Base-by-base conservation (phyloP, 2,113 vertebrate genomes). In the Esox niger region DNA sequence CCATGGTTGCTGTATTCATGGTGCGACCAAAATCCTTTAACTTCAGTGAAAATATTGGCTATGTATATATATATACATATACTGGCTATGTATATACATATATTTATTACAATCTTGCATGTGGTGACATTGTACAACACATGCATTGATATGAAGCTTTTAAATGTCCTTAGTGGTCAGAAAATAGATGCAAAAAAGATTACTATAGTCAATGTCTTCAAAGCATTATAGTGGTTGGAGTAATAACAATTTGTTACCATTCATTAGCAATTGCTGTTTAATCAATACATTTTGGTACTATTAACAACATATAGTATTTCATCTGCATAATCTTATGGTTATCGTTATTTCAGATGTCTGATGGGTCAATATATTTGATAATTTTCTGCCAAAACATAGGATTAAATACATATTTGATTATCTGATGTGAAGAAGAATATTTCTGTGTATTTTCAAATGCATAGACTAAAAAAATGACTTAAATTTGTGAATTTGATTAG, bases 121-220 rank as follows among this genome's bases (percentile, higher is more conserved):
- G 38, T 43, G n/a, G n/a, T n/a, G n/a, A n/a, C n/a, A n/a, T n/a
- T n/a, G n/a, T n/a, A n/a, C n/a, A n/a, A n/a, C n/a, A n/a, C n/a
- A n/a, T n/a, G n/a, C n/a, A n/a, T n/a, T n/a, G n/a, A n/a, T 15
- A 35, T 30, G 32, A 59, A 35, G 30, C 66, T 87, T 83, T 82
- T 79, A 84, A 74, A 80, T 83, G 70, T 71, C 75, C 74, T 68
- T 80, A 84, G 81, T 86, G 83, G 76, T 84, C 68, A 57, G 52
- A 56, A 70, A 46, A 52, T 67, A 70, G 17, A 20, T 31, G 26
- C 49, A 64, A 64, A 57, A n/a, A 77, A 64, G 29, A 55, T 68
- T 78, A 74, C 78, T 7, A 52, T 66, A 78, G 66, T 75, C 68
- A 66, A 56, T 59, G 56, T 9, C 15, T 54, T 8, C 27, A 27